These are phyloP conservation scores for Sebastes melanostomus DNA, from an alignment of 2,797 vertebrate genomes.

Conservation along the genomic window DNA sequence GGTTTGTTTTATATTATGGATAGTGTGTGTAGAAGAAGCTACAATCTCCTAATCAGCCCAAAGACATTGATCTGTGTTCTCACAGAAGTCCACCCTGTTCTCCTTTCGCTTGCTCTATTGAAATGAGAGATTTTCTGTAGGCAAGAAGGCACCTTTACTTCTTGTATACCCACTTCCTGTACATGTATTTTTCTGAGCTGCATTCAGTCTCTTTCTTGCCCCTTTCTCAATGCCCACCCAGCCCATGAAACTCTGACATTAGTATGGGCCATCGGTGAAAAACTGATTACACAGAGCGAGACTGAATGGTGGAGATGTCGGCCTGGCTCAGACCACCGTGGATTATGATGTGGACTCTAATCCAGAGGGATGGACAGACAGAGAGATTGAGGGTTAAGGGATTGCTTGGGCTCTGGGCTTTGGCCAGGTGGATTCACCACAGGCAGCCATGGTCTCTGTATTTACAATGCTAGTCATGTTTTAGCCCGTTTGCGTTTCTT, in stretches of 20 bases:
- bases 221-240: not conserved
- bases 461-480: not conserved
- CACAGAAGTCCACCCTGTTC: not conserved
- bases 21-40: not conserved
- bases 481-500: not conserved
- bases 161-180: not conserved
- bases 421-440: slow-evolving; percentile 47
- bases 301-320: slow-evolving; percentile 50
- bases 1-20: not conserved
- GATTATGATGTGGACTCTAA: slow-evolving; percentile 78
- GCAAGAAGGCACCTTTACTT: not conserved
- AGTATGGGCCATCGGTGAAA: slow-evolving; percentile 48
- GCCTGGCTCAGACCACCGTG: slow-evolving; percentile 52
- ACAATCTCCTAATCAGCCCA: not conserved
- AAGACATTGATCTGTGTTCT: not conserved
- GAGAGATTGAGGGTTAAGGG: slow-evolving; percentile 64
- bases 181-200: not conserved
- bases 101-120: not conserved
- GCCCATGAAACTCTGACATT: slow-evolving; percentile 38
- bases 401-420: slow-evolving; percentile 56
- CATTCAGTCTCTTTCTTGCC: not conserved
- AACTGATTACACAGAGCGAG: slow-evolving; percentile 72
- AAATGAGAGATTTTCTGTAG: not conserved
- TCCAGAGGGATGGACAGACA: slow-evolving; percentile 64
- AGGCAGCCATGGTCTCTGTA: not conserved